Percentiles rank a stretch among this genome's conserved stretches.
These are phyloP conservation scores for Pemphigus obesinymphae DNA, from an alignment of 1,140 invertebrate species.

Conservation along the genomic window DNA sequence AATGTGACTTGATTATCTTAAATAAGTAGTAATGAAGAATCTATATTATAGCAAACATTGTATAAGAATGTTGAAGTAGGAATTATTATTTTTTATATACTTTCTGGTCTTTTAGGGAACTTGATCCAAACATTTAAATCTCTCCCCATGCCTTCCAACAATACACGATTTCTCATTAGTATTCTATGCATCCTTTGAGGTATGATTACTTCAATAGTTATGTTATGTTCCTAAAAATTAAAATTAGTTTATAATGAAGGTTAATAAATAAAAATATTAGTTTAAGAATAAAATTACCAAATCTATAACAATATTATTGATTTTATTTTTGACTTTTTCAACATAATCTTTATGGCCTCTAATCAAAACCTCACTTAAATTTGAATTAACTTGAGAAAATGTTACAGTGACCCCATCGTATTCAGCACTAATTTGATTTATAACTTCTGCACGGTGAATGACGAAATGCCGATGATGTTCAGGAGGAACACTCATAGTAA, in stretches of 20 bases:
- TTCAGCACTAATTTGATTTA: conserved; percentile 85
- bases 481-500: conserved; percentile 75
- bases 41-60: no score
- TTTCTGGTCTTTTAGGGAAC: conserved; percentile 71
- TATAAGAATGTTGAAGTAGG: no score
- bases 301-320: conserved; percentile 79
- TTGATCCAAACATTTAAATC: conserved; percentile 88
- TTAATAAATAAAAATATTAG: neutral
- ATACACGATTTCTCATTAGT: conserved; percentile 71
- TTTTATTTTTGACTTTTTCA: conserved; percentile 75
- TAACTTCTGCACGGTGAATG: conserved; percentile 80
- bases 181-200: conserved; percentile 79
- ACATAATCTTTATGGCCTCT: conserved; percentile 83
- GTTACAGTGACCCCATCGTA: conserved; percentile 92
- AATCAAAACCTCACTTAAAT: conserved; percentile 65
- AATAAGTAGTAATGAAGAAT: no score
- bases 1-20: no score
- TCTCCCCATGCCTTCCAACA: conserved; percentile 59
- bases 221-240: conserved; percentile 56
- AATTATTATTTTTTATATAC: no score
- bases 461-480: conserved; percentile 93
- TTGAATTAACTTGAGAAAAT: conserved; percentile 66
- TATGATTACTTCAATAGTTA: conserved; percentile 82
- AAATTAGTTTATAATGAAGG: neutral
- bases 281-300: conserved; percentile 55